Evolutionary conservation across 35 echinoderm and acorn worm species (phyloP), one percentile per base, ranked within the genome.

Genomic region (Hemicentrotus pulcherrimus): DNA sequence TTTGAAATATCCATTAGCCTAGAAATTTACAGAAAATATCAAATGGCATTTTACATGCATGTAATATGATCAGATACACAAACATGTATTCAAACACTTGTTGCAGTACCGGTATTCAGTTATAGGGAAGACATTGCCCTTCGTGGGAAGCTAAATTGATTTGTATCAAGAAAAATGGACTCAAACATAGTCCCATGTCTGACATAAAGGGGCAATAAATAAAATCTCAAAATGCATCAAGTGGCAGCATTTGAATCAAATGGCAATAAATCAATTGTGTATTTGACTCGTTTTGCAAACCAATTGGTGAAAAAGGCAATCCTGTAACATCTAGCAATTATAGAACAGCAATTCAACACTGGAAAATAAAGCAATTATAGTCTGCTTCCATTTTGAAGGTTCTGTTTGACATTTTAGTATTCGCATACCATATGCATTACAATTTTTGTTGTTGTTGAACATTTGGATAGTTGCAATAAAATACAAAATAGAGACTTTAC

Each of bases 171-270:
- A n/a, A n/a, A 18, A 78, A 78, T 28, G 22, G 65, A 78, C 65
- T 28, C 3, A 78, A 78, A 78, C 50, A 78, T 78, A 78, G 19
- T 78, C 65, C 22, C 65, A 78, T 78, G 65, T 78, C 65, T 78
- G 65, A 28, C 65, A 78, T 78, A 78, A 78, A 78, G 19, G 19
- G 19, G 65, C 28, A 22, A 78, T 78, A 78, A 78, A 78, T 78
- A 78, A 78, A 78, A 78, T 78, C 65, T 78, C 65, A 78, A 78
- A 78, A 15, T 78, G 22, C 28, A 78, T n/a, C 65, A 78, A n/a
- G 65, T n/a, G 28, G 65, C 65, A n/a, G 65, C 65, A 28, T 78
- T 78, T 78, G 65, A 78, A 78, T 78, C 65, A 78, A 78, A 78
- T 78, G 19, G 65, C 65, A 78, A 78, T 78, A 78, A 78, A 78